A percentile compares a stretch with the other conserved stretches of the same genome.
Evolutionary conservation across 2,113 vertebrate genomes (phyloP).

Genomic region (Aptenodytes patagonicus): DNA sequence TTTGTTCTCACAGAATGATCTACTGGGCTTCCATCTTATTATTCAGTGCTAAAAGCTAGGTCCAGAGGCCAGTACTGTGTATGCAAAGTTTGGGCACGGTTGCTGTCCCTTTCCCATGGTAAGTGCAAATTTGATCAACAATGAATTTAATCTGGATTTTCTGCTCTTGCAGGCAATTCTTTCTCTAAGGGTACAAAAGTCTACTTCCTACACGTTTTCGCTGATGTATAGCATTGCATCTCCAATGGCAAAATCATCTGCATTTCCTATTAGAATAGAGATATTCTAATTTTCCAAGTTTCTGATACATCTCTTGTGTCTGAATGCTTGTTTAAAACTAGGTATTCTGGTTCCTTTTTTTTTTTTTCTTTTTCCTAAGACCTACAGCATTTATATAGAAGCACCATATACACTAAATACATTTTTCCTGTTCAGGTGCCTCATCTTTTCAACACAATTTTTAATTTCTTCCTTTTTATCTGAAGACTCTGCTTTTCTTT

Average conservation of each 20-base stretch:
- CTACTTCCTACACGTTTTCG: accelerated
- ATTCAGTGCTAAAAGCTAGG: neutral
- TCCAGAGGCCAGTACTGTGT: neutral
- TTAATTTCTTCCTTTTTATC: neutral
- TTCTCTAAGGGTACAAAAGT: neutral
- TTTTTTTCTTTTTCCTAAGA: neutral
- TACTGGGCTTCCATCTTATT: neutral
- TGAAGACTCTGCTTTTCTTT: neutral
- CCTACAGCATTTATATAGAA: neutral
- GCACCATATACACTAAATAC: neutral
- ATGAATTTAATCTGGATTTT: neutral
- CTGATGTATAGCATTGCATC: neutral
- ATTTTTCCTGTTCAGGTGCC: neutral
- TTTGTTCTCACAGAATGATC: neutral
- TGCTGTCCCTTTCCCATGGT: neutral
- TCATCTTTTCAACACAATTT: neutral
- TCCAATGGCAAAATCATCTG: neutral
- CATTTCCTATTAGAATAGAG: neutral
- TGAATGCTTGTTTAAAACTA: neutral
- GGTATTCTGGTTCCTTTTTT: neutral
- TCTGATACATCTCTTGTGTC: neutral
- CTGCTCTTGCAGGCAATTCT: neutral
- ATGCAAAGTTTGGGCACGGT: neutral
- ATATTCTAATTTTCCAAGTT: neutral
- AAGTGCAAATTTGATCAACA: neutral